Evolutionary conservation across 2,888 invertebrate genomes (phyloP).

Genomic region (Pheosia gnoma): DNA sequence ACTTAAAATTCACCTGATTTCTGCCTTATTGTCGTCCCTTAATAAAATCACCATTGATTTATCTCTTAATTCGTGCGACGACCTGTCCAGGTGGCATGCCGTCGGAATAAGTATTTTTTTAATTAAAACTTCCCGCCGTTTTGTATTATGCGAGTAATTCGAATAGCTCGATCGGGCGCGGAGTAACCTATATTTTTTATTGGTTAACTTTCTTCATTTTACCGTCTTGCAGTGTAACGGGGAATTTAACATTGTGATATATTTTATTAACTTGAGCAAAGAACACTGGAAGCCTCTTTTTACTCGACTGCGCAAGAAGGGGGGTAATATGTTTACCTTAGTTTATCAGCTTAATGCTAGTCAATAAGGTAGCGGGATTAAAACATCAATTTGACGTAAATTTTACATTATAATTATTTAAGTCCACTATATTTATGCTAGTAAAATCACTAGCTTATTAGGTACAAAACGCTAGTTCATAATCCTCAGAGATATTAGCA

Average conservation of each 20-base stretch:
- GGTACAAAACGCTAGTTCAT: no score
- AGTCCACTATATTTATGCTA: no score
- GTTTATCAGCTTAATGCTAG: no score
- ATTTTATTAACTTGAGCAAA: constrained; percentile 18
- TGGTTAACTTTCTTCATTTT: constrained; percentile 37
- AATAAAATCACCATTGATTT: constrained; percentile 35
- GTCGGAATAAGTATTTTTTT: constrained; percentile 30
- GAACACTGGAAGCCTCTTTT: neutral
- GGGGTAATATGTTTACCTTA: no score
- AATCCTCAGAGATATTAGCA: no score
- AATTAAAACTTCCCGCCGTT: constrained; percentile 36
- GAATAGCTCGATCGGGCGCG: constrained; percentile 12
- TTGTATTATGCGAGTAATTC: constrained; percentile 30
- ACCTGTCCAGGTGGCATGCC: constrained; percentile 29
- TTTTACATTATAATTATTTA: no score
- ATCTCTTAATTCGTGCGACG: constrained; percentile 27
- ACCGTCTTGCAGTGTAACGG: constrained; percentile 10
- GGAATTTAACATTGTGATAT: constrained; percentile 2
- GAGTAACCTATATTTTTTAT: constrained; percentile 31
- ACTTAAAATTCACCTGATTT: no score
- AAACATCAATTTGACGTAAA: no score
- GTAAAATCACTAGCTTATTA: no score
- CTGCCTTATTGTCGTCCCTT: constrained; percentile 7
- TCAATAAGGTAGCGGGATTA: no score
- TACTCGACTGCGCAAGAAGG: no score